Percentiles rank a stretch among this genome's conserved stretches.
Evolutionary conservation across 2,797 vertebrate genomes (phyloP).

Genomic region (Avahi laniger): DNA sequence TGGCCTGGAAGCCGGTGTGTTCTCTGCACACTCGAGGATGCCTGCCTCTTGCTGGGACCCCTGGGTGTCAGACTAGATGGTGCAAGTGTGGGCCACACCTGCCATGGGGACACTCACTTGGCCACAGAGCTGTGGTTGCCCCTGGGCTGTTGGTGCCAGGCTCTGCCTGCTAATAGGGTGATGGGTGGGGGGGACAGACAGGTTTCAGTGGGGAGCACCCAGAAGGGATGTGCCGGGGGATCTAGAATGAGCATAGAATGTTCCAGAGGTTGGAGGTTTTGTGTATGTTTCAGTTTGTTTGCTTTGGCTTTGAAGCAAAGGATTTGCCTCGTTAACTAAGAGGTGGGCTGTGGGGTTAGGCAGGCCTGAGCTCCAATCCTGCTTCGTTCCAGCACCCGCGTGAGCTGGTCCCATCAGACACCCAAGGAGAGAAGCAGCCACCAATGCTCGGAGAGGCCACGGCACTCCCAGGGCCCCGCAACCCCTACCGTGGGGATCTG

Average conservation of each 20-base stretch:
- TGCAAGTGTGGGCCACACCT: not conserved
- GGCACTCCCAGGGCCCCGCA: not conserved
- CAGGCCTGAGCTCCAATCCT: not conserved
- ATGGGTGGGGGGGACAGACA: not conserved
- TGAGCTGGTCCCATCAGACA: fast-evolving
- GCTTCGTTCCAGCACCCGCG: not conserved
- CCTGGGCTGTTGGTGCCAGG: not conserved
- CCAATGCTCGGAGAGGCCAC: not conserved
- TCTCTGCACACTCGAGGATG: not conserved
- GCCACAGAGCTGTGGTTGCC: not conserved
- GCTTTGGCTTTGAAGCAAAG: not conserved
- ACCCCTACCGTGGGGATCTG: not conserved
- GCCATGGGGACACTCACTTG: fast-evolving
- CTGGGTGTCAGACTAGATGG: not conserved
- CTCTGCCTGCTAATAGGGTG: not conserved
- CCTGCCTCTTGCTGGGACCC: not conserved
- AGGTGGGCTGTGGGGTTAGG: not conserved
- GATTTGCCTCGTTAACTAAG: not conserved
- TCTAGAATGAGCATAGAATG: not conserved
- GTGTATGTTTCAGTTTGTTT: not conserved
- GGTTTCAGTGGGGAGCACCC: not conserved
- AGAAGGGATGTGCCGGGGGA: fast-evolving
- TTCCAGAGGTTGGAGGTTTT: not conserved
- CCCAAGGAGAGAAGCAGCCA: not conserved
- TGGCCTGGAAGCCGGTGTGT: not conserved